phyloP scores from a whole-genome alignment of 2,888 invertebrate species.

The Lumbricus terrestris region DNA sequence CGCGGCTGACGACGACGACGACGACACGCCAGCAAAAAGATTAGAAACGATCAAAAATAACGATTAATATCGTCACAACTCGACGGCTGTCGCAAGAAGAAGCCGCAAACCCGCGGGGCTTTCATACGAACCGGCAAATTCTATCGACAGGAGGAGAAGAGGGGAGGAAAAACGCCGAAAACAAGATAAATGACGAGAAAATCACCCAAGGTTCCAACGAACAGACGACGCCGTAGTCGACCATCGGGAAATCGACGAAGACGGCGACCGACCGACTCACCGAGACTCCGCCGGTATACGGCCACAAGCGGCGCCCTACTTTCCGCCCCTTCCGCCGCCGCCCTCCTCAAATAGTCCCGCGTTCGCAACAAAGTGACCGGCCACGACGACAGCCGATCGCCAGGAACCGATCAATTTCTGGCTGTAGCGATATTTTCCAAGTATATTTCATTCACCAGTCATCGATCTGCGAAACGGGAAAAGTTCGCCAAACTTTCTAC shows the following conservation, averaged over 20 bases:
- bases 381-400: background rate
- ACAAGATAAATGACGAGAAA: background rate
- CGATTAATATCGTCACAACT: background rate
- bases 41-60: conserved; percentile 17
- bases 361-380: background rate
- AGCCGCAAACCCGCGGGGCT: conserved; percentile 5
- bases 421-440: background rate
- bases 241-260: background rate
- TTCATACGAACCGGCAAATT: conserved; percentile 11
- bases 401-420: background rate
- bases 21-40: background rate
- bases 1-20: no score
- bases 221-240: background rate
- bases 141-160: conserved; percentile 8
- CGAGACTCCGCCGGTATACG: conserved; percentile 7
- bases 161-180: background rate
- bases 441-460: conserved; percentile 9
- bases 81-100: conserved; percentile 15
- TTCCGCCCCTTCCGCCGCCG: conserved; percentile 13
- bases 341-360: background rate
- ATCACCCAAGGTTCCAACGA: background rate
- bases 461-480: background rate
- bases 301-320: conserved; percentile 9
- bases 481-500: conserved; percentile 12
- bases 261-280: conserved; percentile 5